These are phyloP conservation scores for Phacellophora camtschatica DNA, from an alignment of 30 jellyfish, hydroid and myxozoan genomes.

Conservation along the genomic window DNA sequence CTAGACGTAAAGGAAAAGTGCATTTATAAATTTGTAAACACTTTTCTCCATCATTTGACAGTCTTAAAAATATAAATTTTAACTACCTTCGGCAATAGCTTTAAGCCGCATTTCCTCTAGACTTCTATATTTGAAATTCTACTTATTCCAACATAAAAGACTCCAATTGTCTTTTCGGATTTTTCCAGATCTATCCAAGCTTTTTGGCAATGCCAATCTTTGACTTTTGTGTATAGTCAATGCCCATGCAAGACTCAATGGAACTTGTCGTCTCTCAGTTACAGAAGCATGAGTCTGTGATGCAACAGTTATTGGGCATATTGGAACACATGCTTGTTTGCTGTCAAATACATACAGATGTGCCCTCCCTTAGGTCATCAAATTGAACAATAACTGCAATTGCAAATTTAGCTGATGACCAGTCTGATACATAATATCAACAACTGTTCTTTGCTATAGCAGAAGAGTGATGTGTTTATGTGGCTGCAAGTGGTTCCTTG, in stretches of 20 bases:
- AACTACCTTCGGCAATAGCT: too few species aligned
- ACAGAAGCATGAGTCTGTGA: too few species aligned
- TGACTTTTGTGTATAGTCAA: conserved; percentile 68
- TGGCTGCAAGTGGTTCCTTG: background rate
- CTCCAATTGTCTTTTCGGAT: conserved; percentile 24
- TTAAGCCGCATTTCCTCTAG: background rate
- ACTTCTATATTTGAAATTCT: background rate
- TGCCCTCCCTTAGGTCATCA: conserved; percentile 37
- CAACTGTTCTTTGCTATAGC: background rate
- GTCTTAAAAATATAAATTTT: too few species aligned
- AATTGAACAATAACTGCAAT: conserved; percentile 42
- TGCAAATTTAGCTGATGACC: conserved; percentile 38
- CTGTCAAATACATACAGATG: background rate
- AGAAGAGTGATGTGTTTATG: background rate
- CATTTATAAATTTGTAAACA: too few species aligned
- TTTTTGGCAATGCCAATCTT: conserved; percentile 10
- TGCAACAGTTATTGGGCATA: conserved; percentile 8
- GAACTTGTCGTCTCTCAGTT: conserved; percentile 41
- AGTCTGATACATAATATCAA: conserved; percentile 24
- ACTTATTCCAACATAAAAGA: conserved; percentile 57
- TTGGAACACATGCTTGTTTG: conserved; percentile 12
- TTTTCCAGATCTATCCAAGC: conserved; percentile 49
- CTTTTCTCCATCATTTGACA: too few species aligned
- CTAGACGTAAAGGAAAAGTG: too few species aligned
- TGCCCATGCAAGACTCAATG: conserved; percentile 74